phyloP scores from a whole-genome alignment of 2,797 vertebrate genomes.

The Loriculus beryllinus region DNA sequence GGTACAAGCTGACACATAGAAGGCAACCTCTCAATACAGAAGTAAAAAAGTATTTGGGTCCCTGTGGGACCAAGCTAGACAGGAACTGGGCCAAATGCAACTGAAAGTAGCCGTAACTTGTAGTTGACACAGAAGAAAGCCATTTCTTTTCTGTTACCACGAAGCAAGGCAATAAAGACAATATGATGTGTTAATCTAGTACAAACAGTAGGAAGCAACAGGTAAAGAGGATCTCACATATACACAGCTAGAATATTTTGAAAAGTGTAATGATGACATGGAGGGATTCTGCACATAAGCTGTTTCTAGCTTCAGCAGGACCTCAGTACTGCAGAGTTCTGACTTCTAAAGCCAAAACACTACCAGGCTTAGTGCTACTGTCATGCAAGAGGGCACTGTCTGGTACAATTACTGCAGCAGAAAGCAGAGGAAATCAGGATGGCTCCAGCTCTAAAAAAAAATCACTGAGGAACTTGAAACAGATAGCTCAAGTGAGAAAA shows the following conservation, averaged over 20 bases:
- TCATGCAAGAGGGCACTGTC: neutral
- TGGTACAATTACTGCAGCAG: neutral
- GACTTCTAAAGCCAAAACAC: neutral
- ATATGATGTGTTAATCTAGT: neutral
- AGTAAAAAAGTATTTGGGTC: neutral
- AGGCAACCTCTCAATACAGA: neutral
- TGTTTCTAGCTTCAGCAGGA: neutral
- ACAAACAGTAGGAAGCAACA: neutral
- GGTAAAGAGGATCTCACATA: neutral
- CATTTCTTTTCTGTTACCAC: neutral
- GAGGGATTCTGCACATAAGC: neutral
- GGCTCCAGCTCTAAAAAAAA: neutral
- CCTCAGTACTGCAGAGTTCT: neutral
- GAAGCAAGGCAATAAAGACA: neutral
- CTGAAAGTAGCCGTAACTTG: neutral
- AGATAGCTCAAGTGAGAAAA: neutral
- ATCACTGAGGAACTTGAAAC: neutral
- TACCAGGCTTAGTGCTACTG: neutral
- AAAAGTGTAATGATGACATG: neutral
- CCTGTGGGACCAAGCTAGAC: neutral
- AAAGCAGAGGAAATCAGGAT: neutral
- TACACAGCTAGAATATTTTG: neutral
- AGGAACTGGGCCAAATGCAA: neutral
- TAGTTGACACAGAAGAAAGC: neutral
- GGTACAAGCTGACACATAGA: neutral